Percentiles rank a stretch among this genome's conserved stretches.
Evolutionary conservation across 92 coral and sea anemone species (phyloP).

Genomic region (Epizoanthus fatuus): DNA sequence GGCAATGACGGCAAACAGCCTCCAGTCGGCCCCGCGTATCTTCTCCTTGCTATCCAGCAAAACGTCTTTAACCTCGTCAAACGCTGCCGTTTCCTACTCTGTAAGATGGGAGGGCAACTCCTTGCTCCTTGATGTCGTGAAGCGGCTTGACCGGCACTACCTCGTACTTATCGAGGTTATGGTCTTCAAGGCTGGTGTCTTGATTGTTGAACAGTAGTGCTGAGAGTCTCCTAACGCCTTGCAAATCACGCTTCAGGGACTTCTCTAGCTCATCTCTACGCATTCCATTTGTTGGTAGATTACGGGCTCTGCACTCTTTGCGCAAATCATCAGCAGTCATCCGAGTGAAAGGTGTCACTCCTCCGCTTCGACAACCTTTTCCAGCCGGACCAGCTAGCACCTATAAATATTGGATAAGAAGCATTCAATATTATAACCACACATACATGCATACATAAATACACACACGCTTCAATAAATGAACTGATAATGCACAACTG

Average conservation of each 20-base stretch:
- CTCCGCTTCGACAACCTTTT: conserved; percentile 1
- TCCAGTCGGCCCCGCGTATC: not conserved
- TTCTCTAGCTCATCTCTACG: not conserved
- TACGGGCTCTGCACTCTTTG: not conserved
- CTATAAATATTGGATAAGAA: too few relatives aligned
- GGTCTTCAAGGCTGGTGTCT: not conserved
- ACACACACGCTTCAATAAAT: too few relatives aligned
- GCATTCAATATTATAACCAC: too few relatives aligned
- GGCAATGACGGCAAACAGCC: not conserved
- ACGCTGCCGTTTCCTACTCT: not conserved
- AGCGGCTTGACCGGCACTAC: conserved; percentile 32
- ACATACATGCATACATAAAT: too few relatives aligned
- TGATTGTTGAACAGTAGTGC: conserved; percentile 3
- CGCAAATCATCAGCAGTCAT: conserved; percentile 14
- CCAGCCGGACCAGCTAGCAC: not conserved
- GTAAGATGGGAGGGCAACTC: conserved; percentile 31
- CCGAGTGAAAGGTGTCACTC: conserved; percentile 7
- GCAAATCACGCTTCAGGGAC: not conserved
- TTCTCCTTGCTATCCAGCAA: not conserved
- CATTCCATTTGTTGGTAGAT: conserved; percentile 11
- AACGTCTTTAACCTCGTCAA: not conserved
- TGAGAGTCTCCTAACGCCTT: conserved; percentile 29
- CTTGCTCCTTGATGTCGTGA: conserved; percentile 19
- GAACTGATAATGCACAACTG: too few relatives aligned
- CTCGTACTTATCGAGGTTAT: conserved; percentile 13